These are phyloP conservation scores for Sclerurus mexicanus DNA, from an alignment of 2,113 vertebrate genomes.

Conservation along the genomic window DNA sequence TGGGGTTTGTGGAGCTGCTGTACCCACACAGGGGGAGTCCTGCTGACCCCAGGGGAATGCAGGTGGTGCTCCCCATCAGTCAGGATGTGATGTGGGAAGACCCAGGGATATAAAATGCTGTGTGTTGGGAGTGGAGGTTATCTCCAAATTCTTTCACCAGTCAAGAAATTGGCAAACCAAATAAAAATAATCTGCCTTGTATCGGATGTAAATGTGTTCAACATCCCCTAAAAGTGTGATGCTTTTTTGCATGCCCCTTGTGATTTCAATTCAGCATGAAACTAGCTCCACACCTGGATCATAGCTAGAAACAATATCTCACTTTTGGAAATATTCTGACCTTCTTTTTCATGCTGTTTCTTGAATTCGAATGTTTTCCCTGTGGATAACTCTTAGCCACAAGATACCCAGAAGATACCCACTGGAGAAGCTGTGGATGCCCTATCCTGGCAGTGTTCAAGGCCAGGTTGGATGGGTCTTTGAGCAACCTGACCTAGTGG, in stretches of 20 bases:
- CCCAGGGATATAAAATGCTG: fast-evolving
- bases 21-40: fast-evolving
- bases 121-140: no score
- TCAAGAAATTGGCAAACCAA: background rate
- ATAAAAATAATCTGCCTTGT: background rate
- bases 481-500: background rate
- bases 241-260: background rate
- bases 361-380: background rate
- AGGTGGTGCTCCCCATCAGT: background rate
- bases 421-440: background rate
- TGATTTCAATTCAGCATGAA: background rate
- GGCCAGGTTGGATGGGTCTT: background rate
- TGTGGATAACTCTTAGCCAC: background rate
- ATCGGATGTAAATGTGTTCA: fast-evolving
- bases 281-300: background rate
- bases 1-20: background rate
- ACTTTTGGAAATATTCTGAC: background rate
- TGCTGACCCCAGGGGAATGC: background rate
- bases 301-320: background rate
- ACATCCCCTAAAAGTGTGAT: fast-evolving
- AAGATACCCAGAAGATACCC: no score
- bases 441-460: background rate
- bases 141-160: background rate
- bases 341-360: background rate
- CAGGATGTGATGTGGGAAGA: background rate